phyloP scores from a whole-genome alignment of 2,888 invertebrate genomes.

The Pseudeuparius sepicola region DNA sequence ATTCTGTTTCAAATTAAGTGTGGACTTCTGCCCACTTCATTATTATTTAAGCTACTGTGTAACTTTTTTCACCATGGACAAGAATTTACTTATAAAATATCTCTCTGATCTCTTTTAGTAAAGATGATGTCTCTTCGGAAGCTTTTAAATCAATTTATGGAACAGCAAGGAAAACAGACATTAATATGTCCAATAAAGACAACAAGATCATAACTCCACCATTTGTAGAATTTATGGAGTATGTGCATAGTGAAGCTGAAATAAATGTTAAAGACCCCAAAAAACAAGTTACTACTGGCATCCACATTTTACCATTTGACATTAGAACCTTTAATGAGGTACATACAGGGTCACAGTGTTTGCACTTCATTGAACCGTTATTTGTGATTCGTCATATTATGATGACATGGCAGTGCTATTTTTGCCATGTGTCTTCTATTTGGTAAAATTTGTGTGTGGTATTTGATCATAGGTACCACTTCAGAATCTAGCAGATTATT shows the following conservation, averaged over 20 bases:
- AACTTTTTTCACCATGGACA: no score
- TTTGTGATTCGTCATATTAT: no score
- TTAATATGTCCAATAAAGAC: constrained; percentile 35
- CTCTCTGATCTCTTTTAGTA: constrained; percentile 40
- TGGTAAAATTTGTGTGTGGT: no score
- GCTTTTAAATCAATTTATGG: constrained; percentile 68
- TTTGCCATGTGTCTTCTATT: no score
- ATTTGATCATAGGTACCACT: no score
- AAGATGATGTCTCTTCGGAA: constrained; percentile 66
- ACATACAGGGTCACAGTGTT: constrained; percentile 10
- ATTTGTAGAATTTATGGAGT: constrained; percentile 62
- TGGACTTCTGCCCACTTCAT: no score
- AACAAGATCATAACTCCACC: constrained; percentile 50
- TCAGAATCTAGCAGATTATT: no score
- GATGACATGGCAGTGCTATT: no score
- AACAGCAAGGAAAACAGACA: constrained; percentile 47
- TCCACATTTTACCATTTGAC: constrained; percentile 61
- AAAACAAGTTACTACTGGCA: constrained; percentile 52
- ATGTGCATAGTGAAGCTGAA: constrained; percentile 58
- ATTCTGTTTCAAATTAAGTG: no score
- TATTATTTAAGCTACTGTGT: no score
- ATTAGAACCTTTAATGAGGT: constrained; percentile 66
- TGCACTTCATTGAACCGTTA: no score
- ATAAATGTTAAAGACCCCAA: constrained; percentile 49
- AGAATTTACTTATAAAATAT: no score